Base-by-base conservation (phyloP, 2,797 vertebrate species). In the Ara ararauna region DNA sequence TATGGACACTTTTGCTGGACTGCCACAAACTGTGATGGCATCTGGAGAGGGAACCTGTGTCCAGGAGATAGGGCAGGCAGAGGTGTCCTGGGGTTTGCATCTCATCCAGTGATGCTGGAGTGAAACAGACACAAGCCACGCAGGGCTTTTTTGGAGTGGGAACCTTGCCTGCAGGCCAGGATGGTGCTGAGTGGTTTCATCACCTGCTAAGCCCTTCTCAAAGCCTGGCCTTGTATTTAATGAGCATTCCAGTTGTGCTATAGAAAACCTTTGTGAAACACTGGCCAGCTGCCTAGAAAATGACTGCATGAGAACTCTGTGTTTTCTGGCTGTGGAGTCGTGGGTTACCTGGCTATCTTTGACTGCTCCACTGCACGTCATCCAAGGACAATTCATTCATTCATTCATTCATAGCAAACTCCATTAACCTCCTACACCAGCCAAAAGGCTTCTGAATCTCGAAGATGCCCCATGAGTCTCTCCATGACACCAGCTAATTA, bases 401-500 rank as follows among this genome's bases (percentile, higher is more conserved):
- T 92, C 92, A 44, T 76, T 88, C 94, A 27, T 76, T 78, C 70
- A 26, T 36, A 32, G 81, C 76, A 88, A 96, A 92, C 92, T 78
- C 84, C 94, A 95, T 92, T 90, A 90, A 92, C 84, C 84, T 95
- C 73, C 4, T 15, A 45, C 20, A 9, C 40, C 34, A 96, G 93
- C 93, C 92, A 86, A 86, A 90, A 72, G 48, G 74, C n/a, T 85
- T 96, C 87, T 65, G 86, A 79, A 78, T 95, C 90, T 89, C 64
- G 19, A 75, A 70, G 90, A 86, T 96, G 91, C 93, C 97, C 96
- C 94, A 44, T 42, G 95, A 96, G 93, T 85, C 94, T 93, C 66
- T 92, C 91, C 81, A 42, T 93, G 96, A 96, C 96, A 96, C 85
- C 47, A 84, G 94, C 94, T 96, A 94, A 98, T 98, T 97, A 97